These are phyloP conservation scores for Larimichthys crocea DNA, from an alignment of 2,113 vertebrate genomes.

Conservation along the genomic window DNA sequence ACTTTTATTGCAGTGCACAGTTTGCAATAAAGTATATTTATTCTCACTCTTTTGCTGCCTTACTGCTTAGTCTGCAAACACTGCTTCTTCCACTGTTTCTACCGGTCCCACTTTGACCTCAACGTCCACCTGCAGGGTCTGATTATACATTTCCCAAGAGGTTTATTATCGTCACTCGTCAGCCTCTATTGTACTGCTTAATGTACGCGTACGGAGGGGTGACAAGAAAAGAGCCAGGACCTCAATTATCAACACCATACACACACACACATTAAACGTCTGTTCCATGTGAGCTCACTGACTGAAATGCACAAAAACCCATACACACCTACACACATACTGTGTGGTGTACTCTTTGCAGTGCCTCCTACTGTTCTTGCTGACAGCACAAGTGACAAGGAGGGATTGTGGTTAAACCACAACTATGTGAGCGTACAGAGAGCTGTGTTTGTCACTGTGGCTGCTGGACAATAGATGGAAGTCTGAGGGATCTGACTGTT, in stretches of 20 bases:
- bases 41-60: not conserved
- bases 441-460: conserved; percentile 21
- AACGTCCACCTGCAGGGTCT: conserved; percentile 41
- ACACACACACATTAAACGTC: conserved; percentile 9
- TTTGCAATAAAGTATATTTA: not conserved
- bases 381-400: conserved; percentile 24
- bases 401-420: conserved; percentile 46
- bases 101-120: not conserved
- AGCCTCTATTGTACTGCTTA: not conserved
- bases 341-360: conserved; percentile 26
- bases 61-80: not conserved
- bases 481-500: not conserved
- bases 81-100: not conserved
- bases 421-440: conserved; percentile 37
- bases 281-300: conserved; percentile 4
- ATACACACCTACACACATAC: not conserved
- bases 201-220: not conserved
- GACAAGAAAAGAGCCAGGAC: conserved; percentile 4
- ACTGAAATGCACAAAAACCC: conserved; percentile 21
- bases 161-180: conserved; percentile 10
- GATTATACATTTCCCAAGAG: conserved; percentile 21
- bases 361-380: conserved; percentile 27
- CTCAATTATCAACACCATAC: conserved; percentile 26
- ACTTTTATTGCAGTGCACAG: not conserved
- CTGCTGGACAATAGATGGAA: conserved; percentile 11